Evolutionary conservation across 2,888 invertebrate species (phyloP), one percentile per base, ranked within the genome.

Genomic region (Piscicola geometra): DNA sequence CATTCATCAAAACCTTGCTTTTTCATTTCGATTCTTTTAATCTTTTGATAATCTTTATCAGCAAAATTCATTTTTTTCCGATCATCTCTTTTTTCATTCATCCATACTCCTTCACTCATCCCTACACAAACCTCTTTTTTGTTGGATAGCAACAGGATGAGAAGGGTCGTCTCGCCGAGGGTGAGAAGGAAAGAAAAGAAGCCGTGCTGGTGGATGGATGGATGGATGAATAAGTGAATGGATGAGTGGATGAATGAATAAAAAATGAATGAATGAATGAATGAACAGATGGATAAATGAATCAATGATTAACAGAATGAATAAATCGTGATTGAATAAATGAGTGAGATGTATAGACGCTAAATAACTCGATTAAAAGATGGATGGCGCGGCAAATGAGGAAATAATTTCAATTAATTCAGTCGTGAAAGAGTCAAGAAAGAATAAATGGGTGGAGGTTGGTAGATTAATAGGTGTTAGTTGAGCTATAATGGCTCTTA

Each of bases 161-260:
- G 12, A 5, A 56, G 5, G 21, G 25, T 56, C 5, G 25, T 21
- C n/a, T 21, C 60, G n/a, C 60, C 3, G 3, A 56, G 25, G n/a
- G 15, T 25, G 15, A 56, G 25, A 18, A 56, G 9, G 15, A 56
- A 15, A 5, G 60, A 56, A 25, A 56, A 56, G 25, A 56, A 56
- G n/a, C 60, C 60, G 25, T 56, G 60, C 60, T 56, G 60, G n/a
- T 18, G 32, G 68, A 68, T 18, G 32, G 36, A 35, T 33, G 68
- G 32, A 68, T n/a, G 66, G n/a, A 30, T 47, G 50, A 47, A 47
- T 47, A 47, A 56, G n/a, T 56, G 21, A 56, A 56, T 18, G 60
- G n/a, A 56, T 5, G 60, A 9, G 21, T 56, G 60, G n/a, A 25
- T 15, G n/a, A 5, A 25, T 25, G 25, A 56, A 56, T 15, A 56